phyloP scores from a whole-genome alignment of 2,113 vertebrate species.

The Cavia porcellus region DNA sequence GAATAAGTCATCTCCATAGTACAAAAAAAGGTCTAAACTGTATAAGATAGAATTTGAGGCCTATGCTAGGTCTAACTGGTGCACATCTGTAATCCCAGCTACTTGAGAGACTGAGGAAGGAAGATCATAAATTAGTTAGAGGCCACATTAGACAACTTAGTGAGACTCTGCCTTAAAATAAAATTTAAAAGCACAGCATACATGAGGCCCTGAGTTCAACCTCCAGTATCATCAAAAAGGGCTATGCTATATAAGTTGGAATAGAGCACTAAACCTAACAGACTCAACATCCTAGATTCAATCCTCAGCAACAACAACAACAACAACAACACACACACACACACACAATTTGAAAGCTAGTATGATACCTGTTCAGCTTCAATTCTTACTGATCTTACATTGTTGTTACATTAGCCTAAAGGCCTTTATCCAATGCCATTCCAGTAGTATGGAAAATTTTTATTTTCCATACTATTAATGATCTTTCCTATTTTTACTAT shows the following conservation, averaged over 20 bases:
- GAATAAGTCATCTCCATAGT: neutral
- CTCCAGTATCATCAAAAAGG: neutral
- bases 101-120: neutral
- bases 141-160: neutral
- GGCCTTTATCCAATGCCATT: neutral
- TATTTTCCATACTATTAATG: neutral
- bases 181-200: neutral
- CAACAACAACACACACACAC: neutral
- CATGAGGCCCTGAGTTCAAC: neutral
- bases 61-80: neutral
- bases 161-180: neutral
- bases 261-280: neutral
- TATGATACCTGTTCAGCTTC: neutral
- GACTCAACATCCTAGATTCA: neutral
- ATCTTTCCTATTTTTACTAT: conserved; percentile 46
- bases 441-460: neutral
- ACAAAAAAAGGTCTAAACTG: neutral
- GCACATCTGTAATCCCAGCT: neutral
- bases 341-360: neutral
- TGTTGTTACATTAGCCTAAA: neutral
- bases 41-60: neutral
- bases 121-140: neutral
- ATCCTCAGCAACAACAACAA: neutral
- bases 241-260: too few relatives aligned
- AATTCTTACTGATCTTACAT: neutral